These are phyloP conservation scores for Synergus itoensis DNA, from an alignment of 2,888 invertebrate species.

Conservation along the genomic window DNA sequence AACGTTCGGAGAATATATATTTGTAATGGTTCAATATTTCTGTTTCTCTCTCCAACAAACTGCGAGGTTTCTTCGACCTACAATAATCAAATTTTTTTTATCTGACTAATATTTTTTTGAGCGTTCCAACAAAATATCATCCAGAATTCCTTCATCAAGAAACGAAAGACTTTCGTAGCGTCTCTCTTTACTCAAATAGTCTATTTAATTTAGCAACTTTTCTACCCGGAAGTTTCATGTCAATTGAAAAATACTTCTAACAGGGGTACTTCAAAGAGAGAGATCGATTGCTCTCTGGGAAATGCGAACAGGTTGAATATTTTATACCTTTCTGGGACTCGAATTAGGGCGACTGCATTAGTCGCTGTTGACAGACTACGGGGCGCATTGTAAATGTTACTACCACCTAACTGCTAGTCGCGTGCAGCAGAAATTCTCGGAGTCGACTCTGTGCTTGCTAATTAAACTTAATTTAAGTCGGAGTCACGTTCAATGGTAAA, in stretches of 20 bases:
- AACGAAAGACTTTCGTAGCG: no score
- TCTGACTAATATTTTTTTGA: no score
- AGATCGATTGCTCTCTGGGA: background rate
- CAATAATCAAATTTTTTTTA: no score
- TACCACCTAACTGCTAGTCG: constrained; percentile 29
- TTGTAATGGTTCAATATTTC: no score
- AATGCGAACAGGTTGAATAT: background rate
- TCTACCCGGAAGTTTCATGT: no score
- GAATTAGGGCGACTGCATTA: background rate
- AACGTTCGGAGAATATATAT: no score
- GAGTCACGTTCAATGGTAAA: constrained; percentile 42
- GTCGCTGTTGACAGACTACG: constrained; percentile 45
- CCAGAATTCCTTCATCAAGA: no score
- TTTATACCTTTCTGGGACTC: background rate
- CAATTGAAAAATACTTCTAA: background rate
- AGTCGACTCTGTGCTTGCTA: constrained; percentile 41
- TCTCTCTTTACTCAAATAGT: no score
- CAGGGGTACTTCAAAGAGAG: background rate
- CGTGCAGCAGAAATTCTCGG: constrained; percentile 37
- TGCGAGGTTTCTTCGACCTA: no score
- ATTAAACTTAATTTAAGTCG: constrained; percentile 47
- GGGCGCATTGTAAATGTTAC: constrained; percentile 44
- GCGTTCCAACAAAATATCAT: no score
- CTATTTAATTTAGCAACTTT: no score
- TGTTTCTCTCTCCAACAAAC: no score